Evolutionary conservation across 1,140 invertebrate genomes (phyloP).

Genomic region (Hyles vespertilio): DNA sequence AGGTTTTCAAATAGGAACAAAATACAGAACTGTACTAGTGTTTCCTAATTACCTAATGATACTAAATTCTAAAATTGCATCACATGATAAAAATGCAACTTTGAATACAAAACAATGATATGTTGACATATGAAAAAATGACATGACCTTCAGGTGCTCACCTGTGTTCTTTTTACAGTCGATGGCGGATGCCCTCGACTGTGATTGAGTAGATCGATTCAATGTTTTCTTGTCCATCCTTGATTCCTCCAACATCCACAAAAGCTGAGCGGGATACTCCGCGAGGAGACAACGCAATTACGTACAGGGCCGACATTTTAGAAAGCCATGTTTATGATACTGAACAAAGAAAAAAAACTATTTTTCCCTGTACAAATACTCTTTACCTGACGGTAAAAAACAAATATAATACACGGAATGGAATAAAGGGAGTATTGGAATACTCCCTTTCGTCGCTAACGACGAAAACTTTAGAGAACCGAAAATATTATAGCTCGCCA

Average conservation of each 20-base stretch:
- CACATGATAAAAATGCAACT: too few relatives aligned
- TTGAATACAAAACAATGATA: conserved; percentile 5
- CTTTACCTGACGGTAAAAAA: conserved; percentile 61
- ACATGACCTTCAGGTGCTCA: conserved; percentile 53
- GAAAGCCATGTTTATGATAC: conserved; percentile 86
- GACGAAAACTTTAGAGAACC: conserved; percentile 75
- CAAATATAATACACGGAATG: conserved; percentile 48
- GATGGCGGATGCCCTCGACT: conserved; percentile 78
- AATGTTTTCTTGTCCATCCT: conserved; percentile 86
- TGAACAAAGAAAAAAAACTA: conserved; percentile 73
- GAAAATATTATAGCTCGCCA: conserved; percentile 76
- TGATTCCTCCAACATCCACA: conserved; percentile 72
- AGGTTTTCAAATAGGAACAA: too few relatives aligned
- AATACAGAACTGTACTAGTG: too few relatives aligned
- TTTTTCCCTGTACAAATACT: conserved; percentile 41
- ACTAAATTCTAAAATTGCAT: too few relatives aligned
- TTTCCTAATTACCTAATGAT: too few relatives aligned
- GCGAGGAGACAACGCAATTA: conserved; percentile 80
- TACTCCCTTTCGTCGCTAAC: conserved; percentile 80
- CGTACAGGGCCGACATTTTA: conserved; percentile 85
- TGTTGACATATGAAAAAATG: conserved; percentile 13
- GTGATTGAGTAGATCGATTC: conserved; percentile 78
- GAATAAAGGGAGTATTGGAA: conserved; percentile 70
- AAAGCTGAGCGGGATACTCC: conserved; percentile 76
- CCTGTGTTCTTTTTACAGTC: conserved; percentile 84